These are phyloP conservation scores for Pterocles burchelli DNA, from an alignment of 2,113 vertebrate genomes.

Conservation along the genomic window DNA sequence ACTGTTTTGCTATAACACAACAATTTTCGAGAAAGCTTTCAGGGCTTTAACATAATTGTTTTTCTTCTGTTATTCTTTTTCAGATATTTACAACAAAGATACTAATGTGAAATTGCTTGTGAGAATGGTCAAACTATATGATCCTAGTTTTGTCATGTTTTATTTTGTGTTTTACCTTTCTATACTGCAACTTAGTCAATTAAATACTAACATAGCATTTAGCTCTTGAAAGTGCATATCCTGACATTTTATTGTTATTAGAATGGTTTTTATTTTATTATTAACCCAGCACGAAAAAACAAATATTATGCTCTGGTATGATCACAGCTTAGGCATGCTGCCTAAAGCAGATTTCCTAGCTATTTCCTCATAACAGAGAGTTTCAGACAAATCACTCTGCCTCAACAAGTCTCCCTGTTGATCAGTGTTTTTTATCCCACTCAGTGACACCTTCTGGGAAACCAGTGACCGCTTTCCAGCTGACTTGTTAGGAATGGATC, in stretches of 20 bases:
- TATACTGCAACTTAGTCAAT: background rate
- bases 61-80: background rate
- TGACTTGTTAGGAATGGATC: background rate
- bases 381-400: background rate
- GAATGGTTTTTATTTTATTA: background rate
- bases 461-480: background rate
- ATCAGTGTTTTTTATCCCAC: background rate
- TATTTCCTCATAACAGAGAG: background rate
- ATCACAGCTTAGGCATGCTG: background rate
- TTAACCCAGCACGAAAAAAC: background rate
- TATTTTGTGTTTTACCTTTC: background rate
- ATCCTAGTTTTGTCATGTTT: background rate
- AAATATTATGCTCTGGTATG: background rate
- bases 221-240: background rate
- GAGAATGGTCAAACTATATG: background rate
- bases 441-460: background rate
- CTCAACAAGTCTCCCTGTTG: background rate
- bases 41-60: background rate
- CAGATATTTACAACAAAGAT: background rate
- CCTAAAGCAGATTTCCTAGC: background rate
- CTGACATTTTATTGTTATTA: background rate
- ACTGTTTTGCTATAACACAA: background rate
- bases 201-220: background rate
- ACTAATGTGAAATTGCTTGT: background rate
- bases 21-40: background rate